Evolutionary conservation across 2,797 vertebrate species (phyloP).

Genomic region (Podarcis lilfordi): DNA sequence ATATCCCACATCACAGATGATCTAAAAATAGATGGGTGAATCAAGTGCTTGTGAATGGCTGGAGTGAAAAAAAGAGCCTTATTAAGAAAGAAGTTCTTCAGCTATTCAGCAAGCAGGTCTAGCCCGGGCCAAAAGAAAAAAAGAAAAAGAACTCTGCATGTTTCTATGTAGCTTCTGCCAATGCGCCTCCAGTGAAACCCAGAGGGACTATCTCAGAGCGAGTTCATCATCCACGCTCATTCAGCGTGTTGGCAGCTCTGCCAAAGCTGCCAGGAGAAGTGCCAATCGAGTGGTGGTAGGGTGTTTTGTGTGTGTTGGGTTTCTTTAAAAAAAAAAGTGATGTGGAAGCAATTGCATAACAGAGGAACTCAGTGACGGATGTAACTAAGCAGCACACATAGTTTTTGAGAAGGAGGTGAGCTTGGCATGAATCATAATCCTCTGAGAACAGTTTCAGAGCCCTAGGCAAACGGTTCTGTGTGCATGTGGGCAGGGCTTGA

Average conservation of each 20-base stretch:
- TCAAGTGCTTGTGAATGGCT: constrained; percentile 69
- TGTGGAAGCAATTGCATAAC: neutral
- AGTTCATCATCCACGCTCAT: neutral
- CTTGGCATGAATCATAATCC: constrained; percentile 15
- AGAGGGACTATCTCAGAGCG: neutral
- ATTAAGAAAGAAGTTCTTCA: constrained; percentile 62
- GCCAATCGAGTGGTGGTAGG: neutral
- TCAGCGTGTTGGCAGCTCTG: constrained; percentile 1
- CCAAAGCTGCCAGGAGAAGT: neutral
- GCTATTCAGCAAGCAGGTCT: constrained; percentile 50
- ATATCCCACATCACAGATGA: constrained; percentile 54
- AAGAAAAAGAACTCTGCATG: constrained; percentile 22
- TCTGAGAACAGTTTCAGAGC: constrained; percentile 51
- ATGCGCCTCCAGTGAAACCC: rapidly evolving
- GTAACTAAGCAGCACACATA: constrained; percentile 12
- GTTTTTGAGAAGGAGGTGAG: constrained; percentile 15
- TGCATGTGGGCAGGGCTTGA: constrained; percentile 42
- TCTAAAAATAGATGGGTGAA: constrained; percentile 67
- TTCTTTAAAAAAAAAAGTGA: rapidly evolving
- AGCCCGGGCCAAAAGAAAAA: constrained; percentile 38
- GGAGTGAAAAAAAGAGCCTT: constrained; percentile 29
- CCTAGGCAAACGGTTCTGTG: constrained; percentile 44
- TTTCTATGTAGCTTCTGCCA: constrained; percentile 52
- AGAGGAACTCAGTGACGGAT: neutral
- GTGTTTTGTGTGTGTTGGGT: neutral